Evolutionary conservation across 92 coral and sea anemone genomes (phyloP), one percentile per base, ranked within the genome.

Genomic region (Umimayanthus kanabou): DNA sequence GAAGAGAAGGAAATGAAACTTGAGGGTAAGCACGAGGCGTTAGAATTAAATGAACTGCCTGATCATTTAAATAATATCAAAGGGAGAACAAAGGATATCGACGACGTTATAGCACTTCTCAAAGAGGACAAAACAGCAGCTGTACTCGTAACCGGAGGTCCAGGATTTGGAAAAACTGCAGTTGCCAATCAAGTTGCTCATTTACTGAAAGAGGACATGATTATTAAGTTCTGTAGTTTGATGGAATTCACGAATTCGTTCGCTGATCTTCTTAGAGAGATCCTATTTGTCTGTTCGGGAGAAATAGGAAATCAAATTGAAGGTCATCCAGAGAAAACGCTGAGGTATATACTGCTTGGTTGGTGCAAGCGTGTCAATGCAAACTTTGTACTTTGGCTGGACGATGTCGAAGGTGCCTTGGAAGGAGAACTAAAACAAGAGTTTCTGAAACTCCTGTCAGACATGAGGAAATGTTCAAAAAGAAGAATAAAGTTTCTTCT

Each of bases 81-180:
- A 66, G 92, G 92, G 39, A 86, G 92, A 22, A 45, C 86, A 40
- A 9, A 90, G 5, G 89, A 90, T 26, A 50, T 85, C 11, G 45
- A 73, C 9, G 13, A 57, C 16, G 74, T 80, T 9, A 13, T 42
- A 26, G 50, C 79, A 9, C 22, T 47, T 47, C 47, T 90, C 64
- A 70, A 57, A 15, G 29, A 64, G 29, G 81, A 73, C 25, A 50
- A 65, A 6, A 47, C 42, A 57, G 33, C 84, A 18, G 80, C 87
- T 7, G 89, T 86, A n/a, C 22, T 86, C 23, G 76, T 90, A 55
- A 90, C 92, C 25, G 92, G 92, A 10, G 89, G 89, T 9, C 92
- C 92, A 6, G 92, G 92, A 6, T 90, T 78, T 72, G 92, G 92
- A 15, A 90, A 90, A 77, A 90, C 89, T 2, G 50, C 92, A 40